A percentile compares a stretch with the other conserved stretches of the same genome.
Evolutionary conservation across 2,888 invertebrate genomes (phyloP).

Genomic region (Heliconius ethilla): DNA sequence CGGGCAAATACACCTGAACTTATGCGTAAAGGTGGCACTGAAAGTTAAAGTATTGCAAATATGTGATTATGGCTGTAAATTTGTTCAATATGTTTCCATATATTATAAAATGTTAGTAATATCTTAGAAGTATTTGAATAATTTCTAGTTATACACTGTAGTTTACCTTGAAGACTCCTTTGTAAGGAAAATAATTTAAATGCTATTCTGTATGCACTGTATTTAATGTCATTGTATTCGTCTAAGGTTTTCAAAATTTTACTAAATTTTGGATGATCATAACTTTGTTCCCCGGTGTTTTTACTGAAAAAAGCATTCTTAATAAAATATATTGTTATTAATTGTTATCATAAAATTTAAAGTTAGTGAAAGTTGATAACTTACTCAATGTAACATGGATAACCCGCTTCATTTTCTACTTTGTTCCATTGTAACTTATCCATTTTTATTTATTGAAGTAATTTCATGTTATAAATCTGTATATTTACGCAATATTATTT

Average conservation of each 20-base stretch:
- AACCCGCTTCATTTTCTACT: slow-evolving; percentile 83
- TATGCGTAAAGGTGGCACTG: slow-evolving; percentile 80
- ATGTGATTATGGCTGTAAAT: background rate
- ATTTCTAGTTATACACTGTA: background rate
- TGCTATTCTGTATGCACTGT: slow-evolving; percentile 89
- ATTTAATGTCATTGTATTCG: slow-evolving; percentile 86
- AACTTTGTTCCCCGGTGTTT: slow-evolving; percentile 73
- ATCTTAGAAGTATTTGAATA: background rate
- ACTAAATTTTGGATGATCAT: slow-evolving; percentile 83
- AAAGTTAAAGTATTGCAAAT: slow-evolving; percentile 21
- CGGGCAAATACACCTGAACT: slow-evolving; percentile 87
- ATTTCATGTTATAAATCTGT: slow-evolving; percentile 31
- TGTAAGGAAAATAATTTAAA: slow-evolving; percentile 82
- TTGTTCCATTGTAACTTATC: slow-evolving; percentile 76
- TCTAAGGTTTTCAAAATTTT: slow-evolving; percentile 81
- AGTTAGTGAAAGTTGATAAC: slow-evolving; percentile 61
- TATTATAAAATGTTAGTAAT: background rate
- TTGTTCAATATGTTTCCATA: background rate
- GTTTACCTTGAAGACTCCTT: slow-evolving; percentile 83
- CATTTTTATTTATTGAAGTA: slow-evolving; percentile 53
- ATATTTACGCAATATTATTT: background rate
- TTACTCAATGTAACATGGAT: slow-evolving; percentile 83
- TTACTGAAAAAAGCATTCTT: slow-evolving; percentile 63
- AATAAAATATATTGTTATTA: background rate
- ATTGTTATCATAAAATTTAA: slow-evolving; percentile 15